These are phyloP conservation scores for Cryptocephalus primarius DNA, from an alignment of 2,888 invertebrate genomes.

Conservation along the genomic window DNA sequence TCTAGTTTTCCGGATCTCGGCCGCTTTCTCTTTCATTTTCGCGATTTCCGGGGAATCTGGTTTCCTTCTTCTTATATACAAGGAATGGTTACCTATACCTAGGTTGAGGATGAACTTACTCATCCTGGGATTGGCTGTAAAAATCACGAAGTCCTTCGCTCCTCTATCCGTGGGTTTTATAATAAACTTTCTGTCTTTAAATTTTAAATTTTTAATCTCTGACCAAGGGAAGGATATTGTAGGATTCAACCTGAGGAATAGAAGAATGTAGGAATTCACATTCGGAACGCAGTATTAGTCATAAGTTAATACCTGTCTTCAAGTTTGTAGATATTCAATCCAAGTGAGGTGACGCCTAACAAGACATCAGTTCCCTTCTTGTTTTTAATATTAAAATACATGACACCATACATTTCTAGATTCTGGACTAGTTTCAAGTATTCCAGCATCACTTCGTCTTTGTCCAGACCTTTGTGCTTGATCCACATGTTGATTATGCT, in stretches of 20 bases:
- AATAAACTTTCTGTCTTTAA: constrained; percentile 97
- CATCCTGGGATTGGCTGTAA: constrained; percentile 88
- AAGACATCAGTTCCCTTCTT: constrained; percentile 96
- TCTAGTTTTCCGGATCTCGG: constrained; percentile 83
- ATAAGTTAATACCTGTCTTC: constrained; percentile 67
- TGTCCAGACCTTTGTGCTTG: constrained; percentile 80
- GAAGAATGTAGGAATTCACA: not conserved
- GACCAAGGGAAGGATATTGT: constrained; percentile 99
- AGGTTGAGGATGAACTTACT: constrained; percentile 96
- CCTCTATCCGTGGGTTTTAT: constrained; percentile 99
- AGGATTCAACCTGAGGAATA: constrained; percentile 67
- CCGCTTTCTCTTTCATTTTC: constrained; percentile 98
- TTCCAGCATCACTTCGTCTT: constrained; percentile 98
- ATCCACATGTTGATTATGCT: constrained; percentile 97
- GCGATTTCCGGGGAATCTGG: constrained; percentile 98
- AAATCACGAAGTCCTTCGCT: constrained; percentile 97
- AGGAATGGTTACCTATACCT: constrained; percentile 98
- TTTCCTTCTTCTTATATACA: constrained; percentile 95
- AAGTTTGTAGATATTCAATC: constrained; percentile 95
- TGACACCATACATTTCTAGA: constrained; percentile 96
- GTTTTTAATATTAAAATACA: constrained; percentile 97
- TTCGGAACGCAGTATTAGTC: not conserved
- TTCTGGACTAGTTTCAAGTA: constrained; percentile 95
- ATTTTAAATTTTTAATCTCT: constrained; percentile 97
- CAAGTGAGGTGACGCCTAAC: constrained; percentile 94